These are phyloP conservation scores for Plebejus melissa DNA, from an alignment of 2,888 invertebrate genomes.

Conservation along the genomic window DNA sequence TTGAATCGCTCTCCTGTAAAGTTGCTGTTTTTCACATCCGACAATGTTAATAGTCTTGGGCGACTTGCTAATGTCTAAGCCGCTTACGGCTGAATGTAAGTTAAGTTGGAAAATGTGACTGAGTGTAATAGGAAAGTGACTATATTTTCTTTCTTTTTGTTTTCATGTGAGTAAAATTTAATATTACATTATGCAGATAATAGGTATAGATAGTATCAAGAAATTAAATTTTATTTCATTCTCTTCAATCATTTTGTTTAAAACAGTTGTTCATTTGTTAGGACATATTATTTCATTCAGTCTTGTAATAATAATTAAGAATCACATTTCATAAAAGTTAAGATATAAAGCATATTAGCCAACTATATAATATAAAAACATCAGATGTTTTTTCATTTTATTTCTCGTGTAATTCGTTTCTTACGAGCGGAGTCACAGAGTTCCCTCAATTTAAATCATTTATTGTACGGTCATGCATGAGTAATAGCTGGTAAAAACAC, in stretches of 20 bases:
- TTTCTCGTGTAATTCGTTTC: not conserved
- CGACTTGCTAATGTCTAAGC: not conserved
- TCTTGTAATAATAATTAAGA: too few relatives aligned
- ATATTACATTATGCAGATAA: too few relatives aligned
- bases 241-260: too few relatives aligned
- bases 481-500: conserved; percentile 9
- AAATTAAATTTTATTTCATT: too few relatives aligned
- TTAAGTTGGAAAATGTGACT: not conserved
- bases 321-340: not conserved
- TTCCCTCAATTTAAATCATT: conserved; percentile 2
- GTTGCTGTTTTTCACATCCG: too few relatives aligned
- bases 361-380: not conserved
- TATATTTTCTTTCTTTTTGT: not conserved
- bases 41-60: too few relatives aligned
- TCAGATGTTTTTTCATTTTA: not conserved
- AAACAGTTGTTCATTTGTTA: too few relatives aligned
- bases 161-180: not conserved
- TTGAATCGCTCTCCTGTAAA: too few relatives aligned
- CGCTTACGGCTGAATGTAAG: not conserved
- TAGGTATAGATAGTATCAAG: too few relatives aligned
- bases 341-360: not conserved
- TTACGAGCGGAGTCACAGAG: not conserved
- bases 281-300: too few relatives aligned
- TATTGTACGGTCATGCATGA: not conserved
- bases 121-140: not conserved